Evolutionary conservation across 2,797 vertebrate genomes (phyloP), one percentile per base, ranked within the genome.

Genomic region (Phyllotis vaccarum): DNA sequence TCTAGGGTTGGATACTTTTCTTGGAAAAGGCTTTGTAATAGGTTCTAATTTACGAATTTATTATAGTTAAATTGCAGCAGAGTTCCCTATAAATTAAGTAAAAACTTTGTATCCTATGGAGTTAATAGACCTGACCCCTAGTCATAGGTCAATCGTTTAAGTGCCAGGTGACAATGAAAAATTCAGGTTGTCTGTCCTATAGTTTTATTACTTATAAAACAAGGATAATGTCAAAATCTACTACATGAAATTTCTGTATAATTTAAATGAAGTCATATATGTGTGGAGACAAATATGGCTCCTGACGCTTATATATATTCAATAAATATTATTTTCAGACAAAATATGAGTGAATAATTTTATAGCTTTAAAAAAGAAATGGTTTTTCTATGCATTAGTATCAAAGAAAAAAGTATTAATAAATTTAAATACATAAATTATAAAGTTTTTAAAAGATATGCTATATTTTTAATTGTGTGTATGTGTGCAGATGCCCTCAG

Each of bases 361-460:
- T 83, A 62, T 21, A 79, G 54, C 37, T 96, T 90, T 83, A 89
- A 86, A 91, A 79, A 66, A 93, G 21, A 76, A 93, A n/a, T n/a
- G 14, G 1, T 24, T 76, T 37, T 66, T 90, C 12, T 7, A 80
- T 83, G 46, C 5, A 70, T 76, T 76, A 21, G 13, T 49, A 9
- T 54, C 60, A 88, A 90, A 88, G 37, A 62, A 94, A 86, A 93
- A 83, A 86, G 72, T 56, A 86, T 81, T 80, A 80, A 80, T 52
- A n/a, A 76, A 82, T 56, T 89, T 87, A 79, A 27, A 40, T 49
- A 66, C 16, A 89, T 64, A 78, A 95, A 83, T 56, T 5, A 54
- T 52, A 89, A 68, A 80, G 0, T 5, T 62, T 78, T 66, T 52
- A 4, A 66, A 46, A 68, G n/a, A 52, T 49, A 17, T 21, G 7